A percentile compares a stretch with the other conserved stretches of the same genome.
Evolutionary conservation across 2,797 vertebrate genomes (phyloP).

Genomic region (Chaenodraco wilsoni): DNA sequence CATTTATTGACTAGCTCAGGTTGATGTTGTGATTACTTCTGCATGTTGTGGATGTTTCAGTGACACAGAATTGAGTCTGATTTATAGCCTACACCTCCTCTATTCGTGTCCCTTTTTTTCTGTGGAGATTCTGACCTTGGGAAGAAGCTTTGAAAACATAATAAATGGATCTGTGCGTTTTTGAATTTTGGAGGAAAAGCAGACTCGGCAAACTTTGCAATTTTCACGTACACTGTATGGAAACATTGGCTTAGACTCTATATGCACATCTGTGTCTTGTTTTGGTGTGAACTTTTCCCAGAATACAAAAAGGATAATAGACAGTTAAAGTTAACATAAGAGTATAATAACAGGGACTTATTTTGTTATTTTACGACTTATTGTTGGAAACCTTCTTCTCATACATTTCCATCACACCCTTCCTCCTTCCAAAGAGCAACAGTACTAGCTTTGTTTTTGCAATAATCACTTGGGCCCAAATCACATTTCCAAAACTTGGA

Average conservation of each 20-base stretch:
- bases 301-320: conserved; percentile 33
- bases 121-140: conserved; percentile 8
- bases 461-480: conserved; percentile 57
- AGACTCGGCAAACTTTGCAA: conserved; percentile 14
- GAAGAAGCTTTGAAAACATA: conserved; percentile 13
- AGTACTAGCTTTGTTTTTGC: conserved; percentile 67
- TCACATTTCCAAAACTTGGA: conserved; percentile 57
- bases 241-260: conserved; percentile 42
- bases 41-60: neutral
- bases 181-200: conserved; percentile 34
- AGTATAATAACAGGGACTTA: conserved; percentile 41
- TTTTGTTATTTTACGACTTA: conserved; percentile 27
- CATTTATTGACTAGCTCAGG: conserved; percentile 30
- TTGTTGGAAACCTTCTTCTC: conserved; percentile 31
- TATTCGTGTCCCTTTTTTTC: conserved; percentile 14
- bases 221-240: conserved; percentile 33
- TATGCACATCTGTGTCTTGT: conserved; percentile 59
- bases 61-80: neutral
- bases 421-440: conserved; percentile 47
- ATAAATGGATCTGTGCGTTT: conserved; percentile 13
- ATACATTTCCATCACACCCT: conserved; percentile 32
- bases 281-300: conserved; percentile 44
- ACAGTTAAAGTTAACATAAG: conserved; percentile 33
- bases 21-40: conserved; percentile 24
- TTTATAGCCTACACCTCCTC: conserved; percentile 1